phyloP scores from a whole-genome alignment of 2,113 vertebrate species.

The Rhagologus leucostigma region DNA sequence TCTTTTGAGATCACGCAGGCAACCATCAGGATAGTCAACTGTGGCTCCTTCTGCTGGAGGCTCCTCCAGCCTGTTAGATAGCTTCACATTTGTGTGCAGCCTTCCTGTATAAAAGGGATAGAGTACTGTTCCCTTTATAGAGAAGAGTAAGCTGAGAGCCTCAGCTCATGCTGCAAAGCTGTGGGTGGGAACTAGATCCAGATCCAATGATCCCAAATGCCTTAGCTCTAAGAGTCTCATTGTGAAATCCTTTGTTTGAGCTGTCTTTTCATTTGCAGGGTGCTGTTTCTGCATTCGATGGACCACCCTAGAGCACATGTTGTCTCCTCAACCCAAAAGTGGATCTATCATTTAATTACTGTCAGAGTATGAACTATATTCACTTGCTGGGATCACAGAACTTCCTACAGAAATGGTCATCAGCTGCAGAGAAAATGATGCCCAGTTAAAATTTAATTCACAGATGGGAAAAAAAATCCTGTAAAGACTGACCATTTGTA shows the following conservation, averaged over 20 bases:
- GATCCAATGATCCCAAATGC: background rate
- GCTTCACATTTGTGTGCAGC: background rate
- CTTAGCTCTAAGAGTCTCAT: background rate
- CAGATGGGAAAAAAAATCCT: background rate
- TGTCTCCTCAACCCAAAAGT: background rate
- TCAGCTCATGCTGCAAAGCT: background rate
- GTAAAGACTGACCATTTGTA: background rate
- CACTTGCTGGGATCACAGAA: background rate
- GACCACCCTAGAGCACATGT: slow-evolving; percentile 8
- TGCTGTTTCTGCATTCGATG: background rate
- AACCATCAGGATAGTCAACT: background rate
- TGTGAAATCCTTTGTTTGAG: slow-evolving; percentile 38
- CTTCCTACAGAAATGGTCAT: background rate
- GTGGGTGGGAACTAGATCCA: background rate
- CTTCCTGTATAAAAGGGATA: background rate
- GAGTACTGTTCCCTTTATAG: background rate
- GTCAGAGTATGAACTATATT: background rate
- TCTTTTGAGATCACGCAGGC: background rate
- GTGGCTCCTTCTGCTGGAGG: background rate
- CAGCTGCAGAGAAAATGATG: background rate
- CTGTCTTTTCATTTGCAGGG: background rate
- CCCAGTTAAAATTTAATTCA: background rate
- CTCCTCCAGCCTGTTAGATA: background rate
- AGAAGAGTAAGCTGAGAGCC: background rate
- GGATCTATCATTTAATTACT: background rate